phyloP scores from a whole-genome alignment of 2,888 invertebrate species.

The Eucera pruinosa region DNA sequence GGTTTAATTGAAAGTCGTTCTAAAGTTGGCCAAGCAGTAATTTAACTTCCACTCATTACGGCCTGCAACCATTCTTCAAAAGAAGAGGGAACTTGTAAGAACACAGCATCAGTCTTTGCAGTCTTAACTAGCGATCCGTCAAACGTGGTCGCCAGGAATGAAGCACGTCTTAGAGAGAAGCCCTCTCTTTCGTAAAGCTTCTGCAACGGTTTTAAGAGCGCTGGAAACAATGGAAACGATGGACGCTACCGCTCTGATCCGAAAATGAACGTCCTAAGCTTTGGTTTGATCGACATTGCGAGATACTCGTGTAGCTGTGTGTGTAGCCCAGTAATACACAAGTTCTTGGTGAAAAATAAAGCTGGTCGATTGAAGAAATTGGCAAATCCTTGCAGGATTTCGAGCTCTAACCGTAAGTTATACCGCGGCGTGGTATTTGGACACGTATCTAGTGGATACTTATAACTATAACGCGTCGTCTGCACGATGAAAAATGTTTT shows the following conservation, averaged over 20 bases:
- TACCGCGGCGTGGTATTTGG: conserved; percentile 61
- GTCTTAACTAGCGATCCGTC: conserved; percentile 18
- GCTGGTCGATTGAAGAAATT: conserved; percentile 57
- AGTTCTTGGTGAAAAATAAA: conserved; percentile 60
- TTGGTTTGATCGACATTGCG: conserved; percentile 36
- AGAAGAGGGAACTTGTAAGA: not conserved
- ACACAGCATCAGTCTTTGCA: not conserved
- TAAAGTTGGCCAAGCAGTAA: not conserved
- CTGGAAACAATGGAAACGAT: conserved; percentile 40
- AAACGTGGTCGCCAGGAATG: not conserved
- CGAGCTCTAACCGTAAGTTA: conserved; percentile 70
- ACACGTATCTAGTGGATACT: conserved; percentile 54
- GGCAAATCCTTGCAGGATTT: conserved; percentile 66
- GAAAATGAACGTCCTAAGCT: conserved; percentile 37
- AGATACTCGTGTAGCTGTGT: no score
- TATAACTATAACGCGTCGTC: conserved; percentile 50
- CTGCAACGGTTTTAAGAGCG: conserved; percentile 2
- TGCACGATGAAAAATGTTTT: conserved; percentile 61
- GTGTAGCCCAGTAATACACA: not conserved
- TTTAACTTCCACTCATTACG: conserved; percentile 9
- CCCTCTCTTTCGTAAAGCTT: conserved; percentile 6
- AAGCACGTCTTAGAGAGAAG: conserved; percentile 12
- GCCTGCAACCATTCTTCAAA: not conserved
- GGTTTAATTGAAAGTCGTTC: not conserved
- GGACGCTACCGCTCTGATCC: conserved; percentile 26